A percentile compares a stretch with the other conserved stretches of the same genome.
These are phyloP conservation scores for Muntiacus muntjak DNA, from an alignment of 2,113 vertebrate species.

Conservation along the genomic window DNA sequence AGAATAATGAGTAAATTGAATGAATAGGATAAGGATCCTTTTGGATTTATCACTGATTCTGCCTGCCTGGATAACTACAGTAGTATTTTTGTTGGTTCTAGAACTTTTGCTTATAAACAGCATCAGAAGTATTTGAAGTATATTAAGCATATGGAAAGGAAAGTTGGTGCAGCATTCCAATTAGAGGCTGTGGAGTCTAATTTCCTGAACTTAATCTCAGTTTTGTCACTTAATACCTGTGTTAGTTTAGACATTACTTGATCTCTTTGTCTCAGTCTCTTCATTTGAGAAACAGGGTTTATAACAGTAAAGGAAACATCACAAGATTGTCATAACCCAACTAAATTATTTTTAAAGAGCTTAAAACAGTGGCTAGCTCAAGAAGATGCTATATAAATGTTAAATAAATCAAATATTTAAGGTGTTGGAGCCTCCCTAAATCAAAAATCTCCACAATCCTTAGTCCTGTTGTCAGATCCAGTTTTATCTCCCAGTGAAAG, in stretches of 20 bases:
- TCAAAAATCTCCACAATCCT: not conserved
- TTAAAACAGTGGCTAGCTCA: not conserved
- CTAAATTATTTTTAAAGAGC: not conserved
- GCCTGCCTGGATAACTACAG: not conserved
- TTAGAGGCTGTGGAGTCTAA: not conserved
- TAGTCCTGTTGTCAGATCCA: not conserved
- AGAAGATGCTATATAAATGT: not conserved
- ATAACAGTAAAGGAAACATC: not conserved
- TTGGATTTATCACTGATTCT: not conserved
- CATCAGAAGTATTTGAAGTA: not conserved
- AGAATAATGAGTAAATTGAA: not conserved
- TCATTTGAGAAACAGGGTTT: not conserved
- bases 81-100: not conserved
- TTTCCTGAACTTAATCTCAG: not conserved
- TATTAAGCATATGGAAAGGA: not conserved
- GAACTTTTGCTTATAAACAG: not conserved
- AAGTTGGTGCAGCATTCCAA: not conserved
- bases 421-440: not conserved
- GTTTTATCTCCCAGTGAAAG: not conserved
- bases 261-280: not conserved
- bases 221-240: not conserved
- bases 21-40: not conserved
- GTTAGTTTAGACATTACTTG: not conserved
- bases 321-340: not conserved
- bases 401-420: constrained; percentile 12